Conservation (phyloP, 2,888 invertebrate species). For the Rhagophthalmus giganteus region DNA sequence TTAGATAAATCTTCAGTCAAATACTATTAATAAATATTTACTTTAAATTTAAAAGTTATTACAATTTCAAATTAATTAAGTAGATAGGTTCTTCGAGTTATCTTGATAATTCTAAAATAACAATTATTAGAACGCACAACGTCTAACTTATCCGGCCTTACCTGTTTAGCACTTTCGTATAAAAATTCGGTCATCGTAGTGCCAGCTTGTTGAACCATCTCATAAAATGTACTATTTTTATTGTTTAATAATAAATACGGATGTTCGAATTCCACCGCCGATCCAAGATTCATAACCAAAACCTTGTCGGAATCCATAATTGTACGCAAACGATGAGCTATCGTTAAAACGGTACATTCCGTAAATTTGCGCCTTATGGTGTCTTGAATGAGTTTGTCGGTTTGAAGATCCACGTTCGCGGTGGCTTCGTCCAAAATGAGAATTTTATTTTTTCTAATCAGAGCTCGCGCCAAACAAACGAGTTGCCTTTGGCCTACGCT, state of each 20-base stretch:
- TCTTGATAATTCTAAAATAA: neutral
- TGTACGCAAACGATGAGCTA: slow-evolving; percentile 84
- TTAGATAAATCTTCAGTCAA: too few species aligned
- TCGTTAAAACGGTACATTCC: slow-evolving; percentile 80
- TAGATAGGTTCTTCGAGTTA: neutral
- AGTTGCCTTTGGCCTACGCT: slow-evolving; percentile 66
- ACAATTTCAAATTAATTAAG: neutral
- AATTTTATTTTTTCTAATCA: slow-evolving; percentile 56
- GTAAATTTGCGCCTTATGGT: slow-evolving; percentile 77
- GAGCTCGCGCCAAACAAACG: slow-evolving; percentile 69
- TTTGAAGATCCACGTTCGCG: slow-evolving; percentile 80
- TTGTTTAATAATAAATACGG: slow-evolving; percentile 70
- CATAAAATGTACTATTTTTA: slow-evolving; percentile 63
- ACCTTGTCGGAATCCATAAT: slow-evolving; percentile 87
- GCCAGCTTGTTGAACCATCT: slow-evolving; percentile 73
- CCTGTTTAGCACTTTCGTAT: neutral
- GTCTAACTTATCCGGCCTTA: neutral
- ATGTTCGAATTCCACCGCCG: slow-evolving; percentile 74
- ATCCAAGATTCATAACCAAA: slow-evolving; percentile 82
- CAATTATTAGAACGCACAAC: neutral
- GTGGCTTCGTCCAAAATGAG: slow-evolving; percentile 71
- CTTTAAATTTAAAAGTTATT: too few species aligned
- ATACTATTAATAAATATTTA: too few species aligned
- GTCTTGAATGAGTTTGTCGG: slow-evolving; percentile 76
- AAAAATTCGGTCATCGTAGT: slow-evolving; percentile 31